Evolutionary conservation across 2,797 vertebrate species (phyloP).

Genomic region (Dendrocincla tyrannina): DNA sequence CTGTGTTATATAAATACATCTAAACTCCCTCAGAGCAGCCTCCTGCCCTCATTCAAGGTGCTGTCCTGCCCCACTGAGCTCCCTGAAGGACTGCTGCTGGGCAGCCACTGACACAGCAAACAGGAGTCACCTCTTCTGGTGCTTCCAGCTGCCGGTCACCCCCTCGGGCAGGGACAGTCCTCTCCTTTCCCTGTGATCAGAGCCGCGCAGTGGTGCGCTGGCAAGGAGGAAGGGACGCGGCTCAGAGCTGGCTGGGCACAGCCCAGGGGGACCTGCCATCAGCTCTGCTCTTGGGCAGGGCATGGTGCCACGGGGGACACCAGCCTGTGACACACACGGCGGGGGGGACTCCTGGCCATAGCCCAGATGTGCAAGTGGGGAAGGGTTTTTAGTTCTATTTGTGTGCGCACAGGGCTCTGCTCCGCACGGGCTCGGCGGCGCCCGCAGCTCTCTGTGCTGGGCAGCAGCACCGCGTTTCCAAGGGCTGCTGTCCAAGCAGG

Average conservation of each 20-base stretch:
- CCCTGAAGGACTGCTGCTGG: neutral
- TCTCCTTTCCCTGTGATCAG: neutral
- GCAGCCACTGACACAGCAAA: neutral
- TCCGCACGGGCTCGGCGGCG: rapidly evolving
- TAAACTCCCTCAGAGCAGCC: neutral
- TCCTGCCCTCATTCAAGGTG: rapidly evolving
- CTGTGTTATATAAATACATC: neutral
- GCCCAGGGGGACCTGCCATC: neutral
- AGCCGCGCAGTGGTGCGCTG: rapidly evolving
- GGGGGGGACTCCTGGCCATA: neutral
- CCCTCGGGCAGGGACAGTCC: neutral
- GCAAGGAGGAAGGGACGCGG: neutral
- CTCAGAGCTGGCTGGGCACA: neutral
- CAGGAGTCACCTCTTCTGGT: neutral
- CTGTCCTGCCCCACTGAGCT: neutral
- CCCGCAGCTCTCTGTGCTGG: neutral
- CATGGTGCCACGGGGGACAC: neutral
- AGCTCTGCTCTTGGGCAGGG: neutral
- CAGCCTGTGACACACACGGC: rapidly evolving
- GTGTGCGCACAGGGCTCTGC: neutral
- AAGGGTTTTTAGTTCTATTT: neutral
- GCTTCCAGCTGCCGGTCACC: neutral
- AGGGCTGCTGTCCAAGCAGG: slow-evolving; percentile 21
- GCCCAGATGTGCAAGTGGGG: rapidly evolving
- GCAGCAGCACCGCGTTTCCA: neutral